A percentile compares a stretch with the other conserved stretches of the same genome.
Evolutionary conservation across 2,797 vertebrate genomes (phyloP).

Genomic region (Brachyrhaphis roseni): DNA sequence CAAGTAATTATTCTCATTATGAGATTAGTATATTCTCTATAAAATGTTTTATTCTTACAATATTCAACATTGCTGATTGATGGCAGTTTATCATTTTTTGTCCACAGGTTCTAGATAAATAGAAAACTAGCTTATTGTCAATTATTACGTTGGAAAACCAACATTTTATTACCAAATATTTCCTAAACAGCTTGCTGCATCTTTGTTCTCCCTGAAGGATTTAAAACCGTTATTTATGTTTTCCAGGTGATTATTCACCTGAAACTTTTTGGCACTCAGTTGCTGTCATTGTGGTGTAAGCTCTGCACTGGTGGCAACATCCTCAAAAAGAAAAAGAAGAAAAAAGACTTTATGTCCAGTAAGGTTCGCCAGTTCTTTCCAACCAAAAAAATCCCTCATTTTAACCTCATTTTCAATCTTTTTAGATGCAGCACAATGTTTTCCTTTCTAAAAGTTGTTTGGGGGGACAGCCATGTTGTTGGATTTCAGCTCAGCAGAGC

Average conservation of each 20-base stretch:
- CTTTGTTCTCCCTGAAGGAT: background rate
- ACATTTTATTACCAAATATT: background rate
- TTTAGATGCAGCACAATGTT: background rate
- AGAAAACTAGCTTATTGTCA: background rate
- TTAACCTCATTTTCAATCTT: too few relatives aligned
- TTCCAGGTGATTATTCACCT: background rate
- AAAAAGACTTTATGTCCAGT: background rate
- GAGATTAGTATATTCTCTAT: background rate
- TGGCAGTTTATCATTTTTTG: background rate
- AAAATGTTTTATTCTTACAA: background rate
- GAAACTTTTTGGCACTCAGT: background rate
- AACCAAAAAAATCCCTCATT: background rate
- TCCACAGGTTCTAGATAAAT: background rate
- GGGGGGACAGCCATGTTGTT: background rate
- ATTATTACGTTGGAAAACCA: background rate
- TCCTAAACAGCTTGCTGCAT: background rate
- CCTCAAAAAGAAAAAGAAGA: background rate
- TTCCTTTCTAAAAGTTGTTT: background rate
- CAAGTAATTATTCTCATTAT: background rate
- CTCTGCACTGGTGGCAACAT: background rate
- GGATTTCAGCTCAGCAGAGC: background rate
- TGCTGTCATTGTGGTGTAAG: background rate
- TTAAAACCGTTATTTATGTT: background rate
- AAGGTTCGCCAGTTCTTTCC: background rate
- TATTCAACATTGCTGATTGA: background rate